Percentiles rank a stretch among this genome's conserved stretches.
These are phyloP conservation scores for Tetramorium parvispinum DNA, from an alignment of 1,140 invertebrate species.

Conservation along the genomic window DNA sequence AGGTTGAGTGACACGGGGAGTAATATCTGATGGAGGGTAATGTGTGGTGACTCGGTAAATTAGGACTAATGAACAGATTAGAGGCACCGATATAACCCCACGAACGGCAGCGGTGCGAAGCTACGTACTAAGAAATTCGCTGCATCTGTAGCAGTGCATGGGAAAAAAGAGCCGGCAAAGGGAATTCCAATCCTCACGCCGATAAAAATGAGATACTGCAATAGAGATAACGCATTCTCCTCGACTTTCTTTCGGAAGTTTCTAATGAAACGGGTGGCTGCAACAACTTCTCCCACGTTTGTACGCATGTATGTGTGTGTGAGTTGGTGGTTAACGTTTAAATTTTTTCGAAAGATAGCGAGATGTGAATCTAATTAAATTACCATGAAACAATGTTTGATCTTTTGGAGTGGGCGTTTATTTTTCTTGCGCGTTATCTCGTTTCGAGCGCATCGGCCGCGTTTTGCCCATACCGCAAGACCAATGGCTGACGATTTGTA, in stretches of 20 bases:
- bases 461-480: background rate
- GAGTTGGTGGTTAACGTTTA: background rate
- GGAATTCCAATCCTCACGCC: background rate
- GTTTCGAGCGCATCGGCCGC: background rate
- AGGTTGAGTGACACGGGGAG: conserved; percentile 73
- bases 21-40: conserved; percentile 74
- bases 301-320: too few relatives aligned
- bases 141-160: background rate
- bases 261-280: background rate
- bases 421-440: conserved; percentile 23
- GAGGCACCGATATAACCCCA: conserved; percentile 74
- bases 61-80: conserved; percentile 83
- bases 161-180: background rate
- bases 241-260: background rate
- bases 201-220: background rate
- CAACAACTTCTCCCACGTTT: background rate
- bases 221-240: background rate
- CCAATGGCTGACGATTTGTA: conserved; percentile 57
- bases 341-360: conserved; percentile 6
- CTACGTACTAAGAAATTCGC: background rate
- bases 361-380: conserved; percentile 48
- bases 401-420: background rate
- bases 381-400: conserved; percentile 40
- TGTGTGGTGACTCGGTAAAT: conserved; percentile 78
- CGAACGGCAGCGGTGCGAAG: conserved; percentile 16